phyloP scores from a whole-genome alignment of 92 coral and sea anemone species.

The Parazoanthus atlanticus region DNA sequence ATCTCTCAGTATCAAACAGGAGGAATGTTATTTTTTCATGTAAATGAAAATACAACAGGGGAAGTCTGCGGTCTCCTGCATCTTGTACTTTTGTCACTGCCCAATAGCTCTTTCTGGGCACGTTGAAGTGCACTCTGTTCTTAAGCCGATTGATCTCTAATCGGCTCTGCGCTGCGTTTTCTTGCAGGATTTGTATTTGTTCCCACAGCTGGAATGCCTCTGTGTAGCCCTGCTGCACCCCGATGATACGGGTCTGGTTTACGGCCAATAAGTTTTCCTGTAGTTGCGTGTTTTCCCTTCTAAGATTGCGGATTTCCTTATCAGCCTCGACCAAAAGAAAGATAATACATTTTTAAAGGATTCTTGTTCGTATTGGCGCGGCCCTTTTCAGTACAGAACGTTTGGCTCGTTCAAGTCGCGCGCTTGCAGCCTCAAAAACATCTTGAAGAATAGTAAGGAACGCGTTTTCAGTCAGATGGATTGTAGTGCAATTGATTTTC shows the following conservation, averaged over 20 bases:
- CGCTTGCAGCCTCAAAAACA: no score
- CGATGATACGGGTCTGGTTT: neutral
- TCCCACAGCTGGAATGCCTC: slow-evolving; percentile 10
- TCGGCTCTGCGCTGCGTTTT: neutral
- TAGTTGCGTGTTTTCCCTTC: neutral
- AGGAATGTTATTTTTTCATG: no score
- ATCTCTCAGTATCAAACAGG: no score
- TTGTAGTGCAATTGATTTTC: neutral
- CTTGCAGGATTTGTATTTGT: neutral
- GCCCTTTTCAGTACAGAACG: neutral
- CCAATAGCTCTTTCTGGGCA: slow-evolving; percentile 6
- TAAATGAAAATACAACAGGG: no score
- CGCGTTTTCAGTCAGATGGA: no score
- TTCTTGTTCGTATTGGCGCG: neutral
- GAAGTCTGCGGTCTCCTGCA: neutral
- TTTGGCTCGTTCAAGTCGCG: no score
- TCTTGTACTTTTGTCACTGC: neutral
- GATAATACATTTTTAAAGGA: neutral
- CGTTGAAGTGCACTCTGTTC: neutral
- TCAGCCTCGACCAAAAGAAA: neutral
- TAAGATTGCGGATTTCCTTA: neutral
- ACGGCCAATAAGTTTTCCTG: neutral
- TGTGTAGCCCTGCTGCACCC: neutral
- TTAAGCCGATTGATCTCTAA: neutral
- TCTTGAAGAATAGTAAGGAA: no score